These are phyloP conservation scores for Sciurus vulgaris DNA, from an alignment of 2,797 vertebrate genomes.

Conservation along the genomic window DNA sequence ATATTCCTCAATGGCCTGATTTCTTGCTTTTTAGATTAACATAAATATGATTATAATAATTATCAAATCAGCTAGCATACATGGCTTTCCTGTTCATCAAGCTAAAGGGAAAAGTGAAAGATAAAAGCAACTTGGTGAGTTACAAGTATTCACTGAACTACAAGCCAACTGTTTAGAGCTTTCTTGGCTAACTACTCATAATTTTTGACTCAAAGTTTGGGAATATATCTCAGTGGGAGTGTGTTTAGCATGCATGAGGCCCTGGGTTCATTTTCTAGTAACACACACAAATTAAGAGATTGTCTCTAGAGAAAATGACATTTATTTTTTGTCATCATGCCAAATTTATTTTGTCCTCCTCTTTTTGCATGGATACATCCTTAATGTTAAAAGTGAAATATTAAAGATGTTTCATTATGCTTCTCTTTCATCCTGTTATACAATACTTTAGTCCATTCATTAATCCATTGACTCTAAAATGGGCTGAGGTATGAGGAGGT, in stretches of 20 bases:
- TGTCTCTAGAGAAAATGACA: not conserved
- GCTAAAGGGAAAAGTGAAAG: slow-evolving; percentile 52
- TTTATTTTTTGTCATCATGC: not conserved
- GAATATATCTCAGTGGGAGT: not conserved
- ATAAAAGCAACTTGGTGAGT: slow-evolving; percentile 72
- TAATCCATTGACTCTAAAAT: not conserved
- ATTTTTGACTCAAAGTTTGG: slow-evolving; percentile 20
- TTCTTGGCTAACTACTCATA: slow-evolving; percentile 59
- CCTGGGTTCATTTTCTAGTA: not conserved
- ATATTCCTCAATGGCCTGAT: slow-evolving; percentile 36
- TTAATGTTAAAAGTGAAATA: slow-evolving; percentile 25
- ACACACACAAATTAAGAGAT: too few species aligned
- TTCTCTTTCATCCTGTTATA: not conserved
- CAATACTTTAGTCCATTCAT: not conserved
- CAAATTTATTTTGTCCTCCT: not conserved
- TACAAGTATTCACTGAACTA: slow-evolving; percentile 57
- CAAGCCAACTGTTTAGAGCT: slow-evolving; percentile 61
- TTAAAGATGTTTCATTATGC: not conserved
- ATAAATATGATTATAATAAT: slow-evolving; percentile 60
- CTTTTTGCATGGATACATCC: not conserved
- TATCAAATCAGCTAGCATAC: slow-evolving; percentile 51
- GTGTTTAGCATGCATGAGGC: not conserved
- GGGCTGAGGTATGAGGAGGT: not conserved
- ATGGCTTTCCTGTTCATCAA: slow-evolving; percentile 43
- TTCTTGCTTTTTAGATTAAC: slow-evolving; percentile 39